Evolutionary conservation across 2,113 vertebrate genomes (phyloP), one percentile per base, ranked within the genome.

Genomic region (Petrocephalus microphthalmus): DNA sequence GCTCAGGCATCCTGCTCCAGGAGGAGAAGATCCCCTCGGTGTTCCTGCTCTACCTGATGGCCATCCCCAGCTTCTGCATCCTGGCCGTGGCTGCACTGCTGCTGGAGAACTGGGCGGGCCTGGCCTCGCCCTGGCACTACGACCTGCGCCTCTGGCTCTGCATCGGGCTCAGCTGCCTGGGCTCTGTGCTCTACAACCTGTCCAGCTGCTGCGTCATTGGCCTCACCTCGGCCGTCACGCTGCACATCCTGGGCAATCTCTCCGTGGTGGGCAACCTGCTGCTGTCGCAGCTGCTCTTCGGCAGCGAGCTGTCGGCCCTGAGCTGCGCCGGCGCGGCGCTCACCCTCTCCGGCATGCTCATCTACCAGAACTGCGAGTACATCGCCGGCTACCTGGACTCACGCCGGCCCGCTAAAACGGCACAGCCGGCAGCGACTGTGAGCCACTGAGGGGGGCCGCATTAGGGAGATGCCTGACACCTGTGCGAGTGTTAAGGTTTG

Each of bases 141-240:
- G 95, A 98, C 60, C 85, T 92, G 33, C 92, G 88, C 78, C 96
- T 99, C 87, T 99, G 98, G 98, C 92, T 95, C 90, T 98, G 97
- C 20, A 92, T 99, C 90, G 91, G 98, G 91, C 97, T 99, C 91
- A 99, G 98, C 95, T 99, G 98, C 93, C 93, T 98, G 88, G 95
- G 97, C 90, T 99, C 98, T 0, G 97, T 99, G 89, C 93, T 99
- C 90, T 99, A 99, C 95, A 99, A 99, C 96, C 91, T 99, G 94
- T 96, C 98, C 92, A 98, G 97, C 93, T 97, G 96, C 95, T 97
- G 96, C 52, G 93, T 99, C 91, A 96, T 99, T 94, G 97, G 97
- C 0, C 97, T 97, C 90, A 99, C 98, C 37, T 99, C 98, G 0
- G 97, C 98, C 10, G 98, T 99, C 94, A 99, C 98, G 0, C 94